phyloP scores from a whole-genome alignment of 2,888 invertebrate genomes.

The Andrena hattorfiana region DNA sequence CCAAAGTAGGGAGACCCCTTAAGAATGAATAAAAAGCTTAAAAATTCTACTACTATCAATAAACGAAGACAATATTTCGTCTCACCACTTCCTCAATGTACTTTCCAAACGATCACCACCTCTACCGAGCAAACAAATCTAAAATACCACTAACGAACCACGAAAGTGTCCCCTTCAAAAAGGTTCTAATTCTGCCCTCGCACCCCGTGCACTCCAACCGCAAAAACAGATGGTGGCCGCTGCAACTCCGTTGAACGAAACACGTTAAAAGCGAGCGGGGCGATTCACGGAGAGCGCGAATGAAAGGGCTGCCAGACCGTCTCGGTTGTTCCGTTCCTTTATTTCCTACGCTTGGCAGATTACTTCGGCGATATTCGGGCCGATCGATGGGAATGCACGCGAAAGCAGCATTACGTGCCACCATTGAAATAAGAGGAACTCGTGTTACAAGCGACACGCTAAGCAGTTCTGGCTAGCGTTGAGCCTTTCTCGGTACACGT shows the following conservation, averaged over 20 bases:
- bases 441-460: constrained; percentile 61
- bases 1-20: no score
- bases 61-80: no score
- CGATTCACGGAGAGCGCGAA: constrained; percentile 29
- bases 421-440: constrained; percentile 66
- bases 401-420: constrained; percentile 60
- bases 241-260: not conserved
- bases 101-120: no score
- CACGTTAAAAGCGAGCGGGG: not conserved
- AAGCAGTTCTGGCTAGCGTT: constrained; percentile 58
- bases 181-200: not conserved
- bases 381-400: constrained; percentile 64
- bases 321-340: constrained; percentile 45
- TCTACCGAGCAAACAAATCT: no score
- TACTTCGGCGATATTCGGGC: constrained; percentile 62
- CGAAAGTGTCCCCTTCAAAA: not conserved
- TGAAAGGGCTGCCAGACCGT: constrained; percentile 13
- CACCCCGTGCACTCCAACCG: not conserved
- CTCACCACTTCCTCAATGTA: no score
- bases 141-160: not conserved
- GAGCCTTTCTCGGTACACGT: constrained; percentile 34
- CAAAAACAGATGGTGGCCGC: not conserved
- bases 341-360: constrained; percentile 44
- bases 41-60: no score
- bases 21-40: no score